Base-by-base conservation (phyloP, 2,888 invertebrate species). In the Protodeltote pygarga region DNA sequence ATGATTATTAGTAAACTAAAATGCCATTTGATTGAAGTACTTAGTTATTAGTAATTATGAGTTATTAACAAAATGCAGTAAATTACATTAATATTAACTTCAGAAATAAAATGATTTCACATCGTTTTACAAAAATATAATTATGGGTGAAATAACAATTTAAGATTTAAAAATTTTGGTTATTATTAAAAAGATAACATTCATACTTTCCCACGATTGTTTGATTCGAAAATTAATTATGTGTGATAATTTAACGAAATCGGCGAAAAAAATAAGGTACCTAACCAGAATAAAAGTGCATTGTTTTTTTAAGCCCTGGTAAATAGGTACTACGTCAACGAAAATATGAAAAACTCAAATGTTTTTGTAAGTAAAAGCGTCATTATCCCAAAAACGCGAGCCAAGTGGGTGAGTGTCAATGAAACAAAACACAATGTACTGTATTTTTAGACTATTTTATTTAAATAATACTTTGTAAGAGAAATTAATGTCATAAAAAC, bases 391-490 rank as follows among this genome's bases (percentile, higher is more conserved):
- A 68, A 68, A 47, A 58, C 51, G 63, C 32, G 75, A 89, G 90
- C 90, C 91, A 90, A 91, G 81, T 90, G 74, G 87, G 90, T 87
- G 89, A 90, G 82, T 86, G 85, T 89, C 86, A 87, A 85, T 69
- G 75, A 64, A 65, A 75, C 68, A 71, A 65, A 70, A 76, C 71
- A 74, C 62, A 68, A 69, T 71, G 73, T 64, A 23, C 23, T 24
- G 49, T 78, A 75, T 75, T 66, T 73, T 69, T 73, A 68, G 66
- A 45, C 24, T 5, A 42, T 60, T 61, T 60, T 20, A 39, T 71
- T 64, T 55, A 61, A 71, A 68, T 48, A 52, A 33, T 57, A 41
- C 51, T 57, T 54, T 51, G 53, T 60, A 27, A 52, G 39, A 58
- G 50, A 71, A 68, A 71, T 71, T 71, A 68, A 71, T 71, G 65